A percentile compares a stretch with the other conserved stretches of the same genome.
Conservation (phyloP, 2,888 invertebrate species). For the Seladonia tumulorum region DNA sequence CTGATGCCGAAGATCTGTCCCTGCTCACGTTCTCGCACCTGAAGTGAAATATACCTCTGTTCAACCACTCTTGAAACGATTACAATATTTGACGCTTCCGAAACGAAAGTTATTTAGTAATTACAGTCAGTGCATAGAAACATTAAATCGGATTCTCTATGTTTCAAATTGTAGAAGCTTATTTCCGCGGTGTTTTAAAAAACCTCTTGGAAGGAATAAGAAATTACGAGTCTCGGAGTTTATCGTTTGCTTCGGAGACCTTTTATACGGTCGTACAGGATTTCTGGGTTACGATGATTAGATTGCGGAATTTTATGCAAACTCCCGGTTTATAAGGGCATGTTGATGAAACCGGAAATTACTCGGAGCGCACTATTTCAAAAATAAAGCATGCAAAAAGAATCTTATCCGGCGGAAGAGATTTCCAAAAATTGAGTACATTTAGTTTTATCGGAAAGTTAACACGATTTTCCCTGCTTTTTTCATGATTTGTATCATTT, state of each 20-base stretch:
- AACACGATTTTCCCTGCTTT: no score
- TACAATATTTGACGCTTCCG: no score
- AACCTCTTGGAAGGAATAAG: not conserved
- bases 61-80: no score
- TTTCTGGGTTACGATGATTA: slow-evolving; percentile 2
- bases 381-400: not conserved
- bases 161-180: slow-evolving; percentile 6
- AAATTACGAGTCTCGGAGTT: not conserved
- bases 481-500: no score
- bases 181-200: slow-evolving; percentile 15
- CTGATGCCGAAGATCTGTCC: slow-evolving; percentile 46
- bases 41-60: not conserved
- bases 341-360: not conserved
- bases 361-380: not conserved
- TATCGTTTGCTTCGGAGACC: not conserved
- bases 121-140: no score
- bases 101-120: no score
- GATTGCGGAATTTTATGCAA: not conserved
- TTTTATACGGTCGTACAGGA: not conserved
- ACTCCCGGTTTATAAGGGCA: not conserved
- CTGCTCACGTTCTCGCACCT: slow-evolving; percentile 1
- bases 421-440: not conserved
- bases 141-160: no score
- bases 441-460: no score
- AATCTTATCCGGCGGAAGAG: not conserved